These are phyloP conservation scores for Phataginus tricuspis DNA, from an alignment of 2,797 vertebrate genomes.

Conservation along the genomic window DNA sequence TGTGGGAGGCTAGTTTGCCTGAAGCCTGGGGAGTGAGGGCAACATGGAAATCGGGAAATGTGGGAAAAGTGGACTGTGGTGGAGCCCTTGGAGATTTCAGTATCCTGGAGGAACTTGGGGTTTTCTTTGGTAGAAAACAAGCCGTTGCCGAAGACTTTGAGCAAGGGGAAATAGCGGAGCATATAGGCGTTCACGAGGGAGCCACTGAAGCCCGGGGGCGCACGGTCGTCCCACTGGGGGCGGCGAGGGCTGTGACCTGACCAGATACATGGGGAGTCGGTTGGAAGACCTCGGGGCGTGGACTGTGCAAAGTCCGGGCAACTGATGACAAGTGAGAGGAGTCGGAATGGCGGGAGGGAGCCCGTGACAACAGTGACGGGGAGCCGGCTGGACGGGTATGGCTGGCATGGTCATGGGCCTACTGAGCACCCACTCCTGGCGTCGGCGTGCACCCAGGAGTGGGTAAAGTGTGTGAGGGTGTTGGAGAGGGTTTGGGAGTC, in stretches of 20 bases:
- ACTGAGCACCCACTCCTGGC: not conserved
- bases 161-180: not conserved
- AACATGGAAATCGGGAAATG: not conserved
- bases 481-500: not conserved
- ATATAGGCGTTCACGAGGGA: not conserved
- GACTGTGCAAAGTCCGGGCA: not conserved
- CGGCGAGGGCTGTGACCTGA: not conserved
- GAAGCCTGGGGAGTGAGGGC: not conserved
- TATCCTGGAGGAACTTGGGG: not conserved
- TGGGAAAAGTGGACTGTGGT: not conserved
- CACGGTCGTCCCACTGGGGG: not conserved
- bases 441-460: not conserved
- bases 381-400: not conserved
- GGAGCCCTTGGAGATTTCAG: not conserved
- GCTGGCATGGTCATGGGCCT: slow-evolving; percentile 12
- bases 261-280: not conserved
- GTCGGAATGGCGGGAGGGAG: not conserved
- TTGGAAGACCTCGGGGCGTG: not conserved
- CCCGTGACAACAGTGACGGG: not conserved
- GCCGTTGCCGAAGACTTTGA: not conserved
- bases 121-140: not conserved
- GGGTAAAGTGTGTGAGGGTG: not conserved
- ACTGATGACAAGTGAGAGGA: not conserved
- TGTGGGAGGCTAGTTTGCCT: not conserved
- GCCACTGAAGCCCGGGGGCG: not conserved